Base-by-base conservation (phyloP, 64 coral and sea anemone species). In the Trachythela sp. region DNA sequence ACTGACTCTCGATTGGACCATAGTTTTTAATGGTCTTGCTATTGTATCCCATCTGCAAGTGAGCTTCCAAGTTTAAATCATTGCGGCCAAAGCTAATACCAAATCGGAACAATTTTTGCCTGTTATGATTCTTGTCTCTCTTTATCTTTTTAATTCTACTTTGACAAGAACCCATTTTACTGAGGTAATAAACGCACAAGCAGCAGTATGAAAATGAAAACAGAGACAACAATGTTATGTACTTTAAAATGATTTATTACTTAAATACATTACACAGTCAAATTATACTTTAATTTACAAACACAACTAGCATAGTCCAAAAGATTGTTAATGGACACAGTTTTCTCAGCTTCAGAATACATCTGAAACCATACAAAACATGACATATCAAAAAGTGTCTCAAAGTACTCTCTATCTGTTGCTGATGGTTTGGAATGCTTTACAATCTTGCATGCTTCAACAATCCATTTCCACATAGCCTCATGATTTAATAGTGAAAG, bases 261-360 rank as follows among this genome's bases (percentile, higher is more conserved):
- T 40, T 20, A 49, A n/a, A n/a, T n/a, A n/a, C n/a, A n/a, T n/a
- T n/a, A n/a, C n/a, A 84, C 80, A 84, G 80, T 84, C 36, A 40
- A 84, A 84, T 34, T 40, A 84, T 34, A 84, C 80, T 84, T 84
- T 84, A 84, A 84, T 84, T 84, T 84, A 84, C n/a, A n/a, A n/a
- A n/a, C n/a, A n/a, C n/a, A n/a, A n/a, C n/a, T n/a, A n/a, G n/a
- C n/a, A n/a, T n/a, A 22, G 36, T 32, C 26, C 80, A 84, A 22
- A 84, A 22, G 36, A 32, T 32, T 32, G n/a, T 32, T 84, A 37
- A 48, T 40, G n/a, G n/a, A 85, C 84, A 40, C 41, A 48, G 84
- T 85, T 85, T 20, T 33, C 42, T 85, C 84, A 85, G 42, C 38
- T n/a, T 85, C 41, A 48, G 40, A 85, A 39, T 85, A 85, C 38